These are phyloP conservation scores for Gryon sp. DNA, from an alignment of 1,140 invertebrate genomes.

Conservation along the genomic window DNA sequence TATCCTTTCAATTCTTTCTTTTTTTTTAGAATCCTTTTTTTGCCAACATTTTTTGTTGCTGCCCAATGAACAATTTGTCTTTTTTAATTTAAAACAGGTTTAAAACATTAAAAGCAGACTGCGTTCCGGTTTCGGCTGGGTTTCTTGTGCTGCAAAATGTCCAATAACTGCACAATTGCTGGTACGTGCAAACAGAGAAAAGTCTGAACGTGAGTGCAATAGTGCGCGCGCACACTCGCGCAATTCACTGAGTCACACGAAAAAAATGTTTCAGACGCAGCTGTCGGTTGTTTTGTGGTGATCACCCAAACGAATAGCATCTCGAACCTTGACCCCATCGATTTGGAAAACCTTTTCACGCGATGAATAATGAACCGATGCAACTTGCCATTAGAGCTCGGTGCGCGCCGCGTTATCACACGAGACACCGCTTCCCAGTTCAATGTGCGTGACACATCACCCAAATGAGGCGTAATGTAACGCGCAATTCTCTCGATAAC, in stretches of 20 bases:
- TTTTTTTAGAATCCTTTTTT: too few species aligned
- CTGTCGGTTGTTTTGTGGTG: conserved; percentile 50
- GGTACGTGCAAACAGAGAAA: conserved; percentile 51
- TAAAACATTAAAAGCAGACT: conserved; percentile 17
- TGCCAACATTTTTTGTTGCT: background rate
- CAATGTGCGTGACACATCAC: conserved; percentile 38
- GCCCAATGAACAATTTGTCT: conserved; percentile 3
- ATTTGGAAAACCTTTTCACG: conserved; percentile 57
- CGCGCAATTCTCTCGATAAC: conserved; percentile 31
- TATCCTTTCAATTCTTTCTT: too few species aligned
- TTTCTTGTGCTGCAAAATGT: conserved; percentile 45
- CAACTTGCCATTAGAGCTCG: conserved; percentile 39
- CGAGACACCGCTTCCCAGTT: conserved; percentile 38
- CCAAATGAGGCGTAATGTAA: conserved; percentile 45
- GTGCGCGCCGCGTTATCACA: conserved; percentile 39
- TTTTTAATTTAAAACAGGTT: conserved; percentile 37
- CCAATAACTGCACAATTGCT: conserved; percentile 49
- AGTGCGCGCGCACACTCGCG: too few species aligned
- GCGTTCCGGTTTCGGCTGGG: conserved; percentile 21
- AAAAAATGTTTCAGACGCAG: conserved; percentile 55
- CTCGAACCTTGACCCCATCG: conserved; percentile 58
- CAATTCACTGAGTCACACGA: conserved; percentile 37
- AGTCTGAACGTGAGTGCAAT: too few species aligned
- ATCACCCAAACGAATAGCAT: conserved; percentile 19
- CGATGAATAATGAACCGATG: conserved; percentile 53